Conservation (phyloP, 1,140 invertebrate species). For the Marisa cornuarietis region DNA sequence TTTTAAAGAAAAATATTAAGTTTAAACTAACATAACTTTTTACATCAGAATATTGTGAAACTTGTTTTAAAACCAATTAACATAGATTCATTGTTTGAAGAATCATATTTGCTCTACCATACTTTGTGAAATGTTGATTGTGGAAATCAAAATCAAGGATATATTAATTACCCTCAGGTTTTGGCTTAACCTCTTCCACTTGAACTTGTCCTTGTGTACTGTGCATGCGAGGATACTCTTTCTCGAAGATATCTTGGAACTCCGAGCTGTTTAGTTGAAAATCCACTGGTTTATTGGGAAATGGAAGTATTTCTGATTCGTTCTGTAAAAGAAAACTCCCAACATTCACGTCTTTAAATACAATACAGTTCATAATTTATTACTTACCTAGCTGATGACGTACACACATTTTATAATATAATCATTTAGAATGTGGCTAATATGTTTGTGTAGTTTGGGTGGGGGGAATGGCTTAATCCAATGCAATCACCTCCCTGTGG, state of each 20-base stretch:
- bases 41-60: background rate
- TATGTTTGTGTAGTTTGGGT: too few species aligned
- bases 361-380: too few species aligned
- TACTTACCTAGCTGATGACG: too few species aligned
- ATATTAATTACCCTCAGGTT: constrained; percentile 14
- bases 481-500: too few species aligned
- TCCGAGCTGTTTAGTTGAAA: background rate
- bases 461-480: too few species aligned
- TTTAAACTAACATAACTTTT: background rate
- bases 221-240: constrained; percentile 15
- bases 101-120: background rate
- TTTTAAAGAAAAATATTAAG: background rate
- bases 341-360: too few species aligned
- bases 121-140: background rate
- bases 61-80: background rate
- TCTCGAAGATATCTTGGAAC: background rate
- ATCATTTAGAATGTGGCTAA: too few species aligned
- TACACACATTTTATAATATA: too few species aligned
- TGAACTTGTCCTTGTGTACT: background rate
- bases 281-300: constrained; percentile 71
- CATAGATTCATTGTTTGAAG: background rate
- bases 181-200: constrained; percentile 1
- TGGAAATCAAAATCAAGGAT: too few species aligned
- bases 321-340: constrained; percentile 67
- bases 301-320: constrained; percentile 81